These are phyloP conservation scores for Ahaetulla prasina DNA, from an alignment of 2,113 vertebrate genomes.

Conservation along the genomic window DNA sequence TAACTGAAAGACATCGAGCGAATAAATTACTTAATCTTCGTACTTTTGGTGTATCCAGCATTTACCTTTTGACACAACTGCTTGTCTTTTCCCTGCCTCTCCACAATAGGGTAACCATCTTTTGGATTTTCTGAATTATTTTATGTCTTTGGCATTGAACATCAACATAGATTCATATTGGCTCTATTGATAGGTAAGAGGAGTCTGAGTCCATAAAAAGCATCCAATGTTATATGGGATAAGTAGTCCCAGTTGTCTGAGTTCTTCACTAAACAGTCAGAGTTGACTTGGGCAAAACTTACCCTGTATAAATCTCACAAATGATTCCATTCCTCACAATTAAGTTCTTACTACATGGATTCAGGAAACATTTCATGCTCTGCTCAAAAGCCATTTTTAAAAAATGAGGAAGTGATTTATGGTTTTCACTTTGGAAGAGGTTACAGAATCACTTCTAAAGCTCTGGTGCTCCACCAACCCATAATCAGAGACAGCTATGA, in stretches of 20 bases:
- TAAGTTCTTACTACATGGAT: neutral
- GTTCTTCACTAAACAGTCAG: neutral
- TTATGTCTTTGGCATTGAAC: neutral
- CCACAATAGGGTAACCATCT: neutral
- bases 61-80: neutral
- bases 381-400: neutral
- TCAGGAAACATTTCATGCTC: neutral
- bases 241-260: neutral
- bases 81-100: neutral
- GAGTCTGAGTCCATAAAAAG: neutral
- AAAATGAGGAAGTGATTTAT: neutral
- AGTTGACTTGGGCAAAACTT: neutral
- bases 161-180: neutral
- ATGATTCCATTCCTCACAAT: neutral
- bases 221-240: neutral
- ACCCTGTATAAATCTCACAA: neutral
- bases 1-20: neutral
- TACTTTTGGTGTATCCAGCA: neutral
- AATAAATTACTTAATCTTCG: neutral
- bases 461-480: neutral
- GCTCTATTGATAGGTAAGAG: neutral
- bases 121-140: neutral
- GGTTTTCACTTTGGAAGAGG: neutral
- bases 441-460: neutral
- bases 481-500: neutral